These are phyloP conservation scores for Eulemur rufifrons DNA, from an alignment of 2,113 vertebrate species.

Conservation along the genomic window DNA sequence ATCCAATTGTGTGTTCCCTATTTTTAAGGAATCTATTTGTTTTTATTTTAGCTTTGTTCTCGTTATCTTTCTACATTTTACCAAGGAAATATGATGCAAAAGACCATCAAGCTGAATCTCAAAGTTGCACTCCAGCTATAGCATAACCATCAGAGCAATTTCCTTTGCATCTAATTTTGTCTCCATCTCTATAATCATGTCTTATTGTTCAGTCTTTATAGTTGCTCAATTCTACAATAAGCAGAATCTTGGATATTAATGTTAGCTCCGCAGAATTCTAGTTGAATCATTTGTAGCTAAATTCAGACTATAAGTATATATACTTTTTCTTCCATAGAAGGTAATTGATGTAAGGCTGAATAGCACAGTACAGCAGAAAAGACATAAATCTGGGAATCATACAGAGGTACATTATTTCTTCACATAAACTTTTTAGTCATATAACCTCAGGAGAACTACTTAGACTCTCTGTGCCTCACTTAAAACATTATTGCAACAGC, in stretches of 20 bases:
- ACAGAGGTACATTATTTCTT: background rate
- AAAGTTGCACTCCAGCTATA: background rate
- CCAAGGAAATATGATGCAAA: background rate
- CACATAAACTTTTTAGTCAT: background rate
- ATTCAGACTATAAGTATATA: background rate
- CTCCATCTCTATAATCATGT: constrained; percentile 13
- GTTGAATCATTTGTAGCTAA: background rate
- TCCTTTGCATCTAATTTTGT: constrained; percentile 7
- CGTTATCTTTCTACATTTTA: background rate
- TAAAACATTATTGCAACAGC: background rate
- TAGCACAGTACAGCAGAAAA: background rate
- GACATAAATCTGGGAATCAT: background rate
- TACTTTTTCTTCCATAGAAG: background rate
- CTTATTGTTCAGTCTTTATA: constrained; percentile 35
- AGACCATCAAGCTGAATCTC: background rate
- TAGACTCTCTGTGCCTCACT: background rate
- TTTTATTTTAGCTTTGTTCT: constrained; percentile 1
- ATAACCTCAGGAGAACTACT: background rate
- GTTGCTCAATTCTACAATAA: constrained; percentile 2
- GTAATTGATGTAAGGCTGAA: background rate
- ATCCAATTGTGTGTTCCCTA: background rate
- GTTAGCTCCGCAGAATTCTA: background rate
- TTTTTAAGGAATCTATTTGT: background rate
- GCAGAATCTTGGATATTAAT: constrained; percentile 10
- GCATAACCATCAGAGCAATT: background rate